Evolutionary conservation across 2,888 invertebrate species (phyloP).

Genomic region (Maniola hyperantus): DNA sequence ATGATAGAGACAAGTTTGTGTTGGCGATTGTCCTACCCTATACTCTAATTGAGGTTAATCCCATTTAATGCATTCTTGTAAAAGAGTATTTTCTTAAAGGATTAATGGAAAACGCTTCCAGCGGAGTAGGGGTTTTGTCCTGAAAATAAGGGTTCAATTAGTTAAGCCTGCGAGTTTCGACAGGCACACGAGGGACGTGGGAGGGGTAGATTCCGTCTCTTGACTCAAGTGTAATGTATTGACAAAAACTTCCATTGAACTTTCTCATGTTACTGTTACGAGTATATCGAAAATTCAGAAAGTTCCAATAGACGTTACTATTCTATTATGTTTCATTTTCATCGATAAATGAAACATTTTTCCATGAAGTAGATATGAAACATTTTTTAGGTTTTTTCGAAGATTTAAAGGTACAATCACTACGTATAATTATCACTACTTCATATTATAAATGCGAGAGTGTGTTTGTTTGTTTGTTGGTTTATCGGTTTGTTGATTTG

Average conservation of each 20-base stretch:
- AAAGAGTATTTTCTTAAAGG: slow-evolving; percentile 15
- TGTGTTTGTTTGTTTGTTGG: too few species aligned
- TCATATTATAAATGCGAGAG: too few species aligned
- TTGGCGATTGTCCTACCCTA: slow-evolving; percentile 57
- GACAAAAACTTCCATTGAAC: slow-evolving; percentile 14
- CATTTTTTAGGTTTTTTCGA: too few species aligned
- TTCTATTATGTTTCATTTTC: neutral
- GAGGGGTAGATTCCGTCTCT: neutral
- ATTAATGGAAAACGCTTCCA: neutral
- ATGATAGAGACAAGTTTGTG: slow-evolving; percentile 63
- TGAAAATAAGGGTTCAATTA: neutral
- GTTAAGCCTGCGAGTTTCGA: neutral
- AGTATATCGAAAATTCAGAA: neutral
- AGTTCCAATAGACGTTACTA: neutral
- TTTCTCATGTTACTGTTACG: neutral
- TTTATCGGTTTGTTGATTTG: too few species aligned
- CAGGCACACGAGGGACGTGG: slow-evolving; percentile 1
- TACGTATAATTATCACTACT: too few species aligned
- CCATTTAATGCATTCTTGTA: slow-evolving; percentile 41
- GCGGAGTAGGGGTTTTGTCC: neutral
- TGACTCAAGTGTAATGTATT: slow-evolving; percentile 1
- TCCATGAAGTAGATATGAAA: too few species aligned
- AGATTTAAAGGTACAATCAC: too few species aligned
- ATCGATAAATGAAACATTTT: too few species aligned
- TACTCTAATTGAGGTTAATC: slow-evolving; percentile 62